These are phyloP conservation scores for Pseudomyrmex dendroicus DNA, from an alignment of 1,140 invertebrate genomes.

Conservation along the genomic window DNA sequence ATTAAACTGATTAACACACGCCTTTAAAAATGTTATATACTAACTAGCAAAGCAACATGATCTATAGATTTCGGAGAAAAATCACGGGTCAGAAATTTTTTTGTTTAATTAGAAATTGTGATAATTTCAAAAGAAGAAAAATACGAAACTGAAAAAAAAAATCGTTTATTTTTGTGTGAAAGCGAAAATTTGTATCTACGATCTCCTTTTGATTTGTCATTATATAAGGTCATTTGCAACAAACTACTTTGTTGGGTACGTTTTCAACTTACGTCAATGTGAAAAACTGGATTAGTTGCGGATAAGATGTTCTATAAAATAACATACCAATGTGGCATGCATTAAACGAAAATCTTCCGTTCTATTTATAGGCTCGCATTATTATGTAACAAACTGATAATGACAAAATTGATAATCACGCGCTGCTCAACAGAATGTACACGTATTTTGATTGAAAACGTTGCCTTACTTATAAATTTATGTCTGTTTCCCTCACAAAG, in stretches of 20 bases:
- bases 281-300: conserved; percentile 85
- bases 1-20: conserved; percentile 50
- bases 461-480: too few relatives aligned
- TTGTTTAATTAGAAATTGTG: too few relatives aligned
- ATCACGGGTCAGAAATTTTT: conserved; percentile 39
- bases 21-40: conserved; percentile 34
- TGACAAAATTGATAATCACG: conserved; percentile 10
- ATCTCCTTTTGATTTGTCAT: conserved; percentile 22
- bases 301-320: conserved; percentile 86
- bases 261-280: conserved; percentile 85
- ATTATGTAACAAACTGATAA: conserved; percentile 17
- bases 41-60: conserved; percentile 79
- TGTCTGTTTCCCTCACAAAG: not conserved
- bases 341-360: conserved; percentile 72
- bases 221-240: conserved; percentile 68
- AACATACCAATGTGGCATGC: conserved; percentile 84
- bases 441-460: not conserved
- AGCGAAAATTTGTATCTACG: conserved; percentile 63
- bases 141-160: not conserved
- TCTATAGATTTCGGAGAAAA: conserved; percentile 41
- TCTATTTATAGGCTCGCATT: conserved; percentile 17
- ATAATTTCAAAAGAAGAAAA: too few relatives aligned
- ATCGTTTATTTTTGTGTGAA: conserved; percentile 41
- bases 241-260: conserved; percentile 79
- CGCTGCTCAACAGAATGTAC: not conserved